Conservation (phyloP, 2,113 vertebrate species). For the Crotalus horridus region DNA sequence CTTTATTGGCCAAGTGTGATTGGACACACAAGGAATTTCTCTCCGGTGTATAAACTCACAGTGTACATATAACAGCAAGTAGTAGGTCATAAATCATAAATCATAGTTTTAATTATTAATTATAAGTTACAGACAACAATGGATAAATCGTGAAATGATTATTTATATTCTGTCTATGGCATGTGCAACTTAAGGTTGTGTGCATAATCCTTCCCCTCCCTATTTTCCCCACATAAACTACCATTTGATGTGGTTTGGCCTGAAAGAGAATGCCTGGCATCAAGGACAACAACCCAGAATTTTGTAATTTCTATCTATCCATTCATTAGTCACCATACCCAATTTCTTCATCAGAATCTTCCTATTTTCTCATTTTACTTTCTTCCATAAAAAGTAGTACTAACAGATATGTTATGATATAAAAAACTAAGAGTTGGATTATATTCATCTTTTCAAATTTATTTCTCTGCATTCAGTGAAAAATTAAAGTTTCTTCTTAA, state of each 20-base stretch:
- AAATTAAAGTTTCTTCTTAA: not conserved
- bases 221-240: not conserved
- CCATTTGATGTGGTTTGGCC: not conserved
- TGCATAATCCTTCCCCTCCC: not conserved
- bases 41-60: not conserved
- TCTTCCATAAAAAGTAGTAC: not conserved
- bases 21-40: not conserved
- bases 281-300: not conserved
- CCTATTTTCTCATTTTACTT: not conserved
- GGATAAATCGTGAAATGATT: not conserved
- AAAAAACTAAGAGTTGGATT: not conserved
- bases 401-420: not conserved
- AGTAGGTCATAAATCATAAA: too few species aligned
- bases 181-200: not conserved
- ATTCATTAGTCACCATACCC: not conserved
- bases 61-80: not conserved
- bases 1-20: too few species aligned
- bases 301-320: not conserved
- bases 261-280: not conserved
- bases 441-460: not conserved
- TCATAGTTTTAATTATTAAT: too few species aligned
- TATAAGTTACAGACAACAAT: not conserved
- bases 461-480: not conserved
- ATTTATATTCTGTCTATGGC: not conserved
- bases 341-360: not conserved